Base-by-base conservation (phyloP, 2,888 invertebrate genomes). In the Endotricha flammealis region DNA sequence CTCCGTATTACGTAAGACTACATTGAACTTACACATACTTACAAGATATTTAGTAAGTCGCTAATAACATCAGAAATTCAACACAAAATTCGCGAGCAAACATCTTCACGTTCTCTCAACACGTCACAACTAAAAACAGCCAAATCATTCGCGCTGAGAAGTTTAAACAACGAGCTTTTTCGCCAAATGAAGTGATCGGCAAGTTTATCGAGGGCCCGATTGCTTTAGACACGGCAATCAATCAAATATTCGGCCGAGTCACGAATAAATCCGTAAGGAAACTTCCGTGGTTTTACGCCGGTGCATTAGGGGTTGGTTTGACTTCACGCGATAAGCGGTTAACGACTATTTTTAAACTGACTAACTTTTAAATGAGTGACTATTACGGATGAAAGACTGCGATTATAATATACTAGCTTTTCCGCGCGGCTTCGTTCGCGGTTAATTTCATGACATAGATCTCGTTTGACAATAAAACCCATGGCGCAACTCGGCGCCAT, bases 161-260 rank as follows among this genome's bases (percentile, higher is more conserved):
- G 59, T 72, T 77, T 66, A 73, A 79, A 80, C 78, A 80, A 75
- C 62, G 58, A 57, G 57, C 59, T 65, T 74, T 72, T 72, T 66
- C 66, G 59, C 60, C 57, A 75, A 76, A 81, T 80, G 76, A 80
- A 81, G 81, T 74, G 69, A 69, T 72, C 64, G 57, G 70, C 69
- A 75, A 78, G 70, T 80, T 81, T 75, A 80, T 79, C 71, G 72
- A 62, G 50, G 55, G 57, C 62, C 60, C 64, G 66, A 78, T 77
- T 80, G 77, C 71, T 72, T 64, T 41, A 71, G 81, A 78, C 73
- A 62, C 51, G 57, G 72, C 71, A 69, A 85, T 85, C 83, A 83
- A 85, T 85, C 83, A 85, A 82, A 81, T 80, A 80, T 81, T 72
- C 68, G 71, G 72, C 64, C 50, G 67, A 77, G 76, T 81, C 81